Conservation (phyloP, 2,797 vertebrate species). For the Sandelia bainsii region DNA sequence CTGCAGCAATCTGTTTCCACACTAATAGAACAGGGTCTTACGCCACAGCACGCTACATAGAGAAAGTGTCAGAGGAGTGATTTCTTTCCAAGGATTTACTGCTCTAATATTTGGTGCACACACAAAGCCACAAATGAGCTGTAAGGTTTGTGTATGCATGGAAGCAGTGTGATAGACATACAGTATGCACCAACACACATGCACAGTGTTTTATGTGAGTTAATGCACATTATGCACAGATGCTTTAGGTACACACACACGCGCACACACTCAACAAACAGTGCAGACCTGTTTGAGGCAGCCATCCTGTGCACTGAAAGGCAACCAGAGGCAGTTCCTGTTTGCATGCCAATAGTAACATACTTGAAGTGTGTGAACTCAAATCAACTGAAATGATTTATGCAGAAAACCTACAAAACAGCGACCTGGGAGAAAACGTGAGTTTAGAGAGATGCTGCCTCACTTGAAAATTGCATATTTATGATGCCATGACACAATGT, state of each 20-base stretch:
- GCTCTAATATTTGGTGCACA: constrained; percentile 59
- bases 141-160: constrained; percentile 7
- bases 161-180: background rate
- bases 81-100: constrained; percentile 40
- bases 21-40: constrained; percentile 63
- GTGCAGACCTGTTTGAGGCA: constrained; percentile 17
- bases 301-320: constrained; percentile 15
- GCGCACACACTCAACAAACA: constrained; percentile 26
- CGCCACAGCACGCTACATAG: constrained; percentile 31
- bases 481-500: constrained; percentile 38
- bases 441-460: constrained; percentile 11
- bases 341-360: constrained; percentile 55
- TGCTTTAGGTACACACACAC: constrained; percentile 28
- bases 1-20: constrained; percentile 53
- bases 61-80: constrained; percentile 39
- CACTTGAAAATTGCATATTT: constrained; percentile 51
- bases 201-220: background rate
- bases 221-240: constrained; percentile 43
- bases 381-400: constrained; percentile 36
- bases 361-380: constrained; percentile 37
- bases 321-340: constrained; percentile 25
- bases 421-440: background rate
- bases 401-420: constrained; percentile 27
- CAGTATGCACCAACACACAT: background rate
- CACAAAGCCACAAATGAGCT: constrained; percentile 10